Conservation (phyloP, 2,797 vertebrate species). For the Euthynnus affinis region DNA sequence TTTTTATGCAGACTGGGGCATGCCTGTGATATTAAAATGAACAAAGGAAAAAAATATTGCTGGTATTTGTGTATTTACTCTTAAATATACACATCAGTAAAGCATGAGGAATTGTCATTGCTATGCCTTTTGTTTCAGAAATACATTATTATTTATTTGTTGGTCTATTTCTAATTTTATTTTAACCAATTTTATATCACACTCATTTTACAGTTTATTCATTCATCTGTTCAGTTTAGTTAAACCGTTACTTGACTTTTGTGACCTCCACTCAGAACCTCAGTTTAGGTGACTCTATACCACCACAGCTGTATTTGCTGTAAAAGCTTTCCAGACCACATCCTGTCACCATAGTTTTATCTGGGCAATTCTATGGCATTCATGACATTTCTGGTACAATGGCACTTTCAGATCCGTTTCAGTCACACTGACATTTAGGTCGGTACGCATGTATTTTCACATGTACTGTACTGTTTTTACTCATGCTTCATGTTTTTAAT, state of each 20-base stretch:
- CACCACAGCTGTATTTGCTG: neutral
- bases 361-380: neutral
- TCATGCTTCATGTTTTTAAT: neutral
- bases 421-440: neutral
- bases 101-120: neutral
- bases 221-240: neutral
- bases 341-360: slow-evolving; percentile 6
- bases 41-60: no score
- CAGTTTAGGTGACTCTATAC: neutral
- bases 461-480: neutral
- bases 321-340: slow-evolving; percentile 1
- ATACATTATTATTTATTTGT: neutral
- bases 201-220: neutral
- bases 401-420: neutral
- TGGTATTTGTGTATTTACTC: neutral
- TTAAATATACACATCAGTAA: neutral
- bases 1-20: neutral
- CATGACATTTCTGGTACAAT: neutral
- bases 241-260: neutral
- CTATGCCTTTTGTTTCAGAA: neutral
- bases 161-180: neutral
- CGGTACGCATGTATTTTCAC: neutral
- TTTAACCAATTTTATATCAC: neutral
- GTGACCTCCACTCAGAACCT: neutral
- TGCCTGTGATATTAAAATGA: neutral